These are phyloP conservation scores for Leiothrix lutea DNA, from an alignment of 2,113 vertebrate genomes.

Conservation along the genomic window DNA sequence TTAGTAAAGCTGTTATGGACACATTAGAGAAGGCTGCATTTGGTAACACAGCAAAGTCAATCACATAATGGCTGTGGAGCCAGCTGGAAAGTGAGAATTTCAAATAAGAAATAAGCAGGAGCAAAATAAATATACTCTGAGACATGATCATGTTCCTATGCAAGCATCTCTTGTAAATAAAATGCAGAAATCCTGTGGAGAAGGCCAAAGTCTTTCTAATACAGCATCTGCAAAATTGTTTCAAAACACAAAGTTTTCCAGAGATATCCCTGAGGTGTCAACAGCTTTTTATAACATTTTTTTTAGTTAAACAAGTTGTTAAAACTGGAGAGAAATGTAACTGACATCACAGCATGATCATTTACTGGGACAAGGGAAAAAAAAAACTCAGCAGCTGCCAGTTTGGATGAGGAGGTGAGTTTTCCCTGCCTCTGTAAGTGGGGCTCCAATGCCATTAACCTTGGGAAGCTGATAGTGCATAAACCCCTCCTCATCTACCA, in stretches of 20 bases:
- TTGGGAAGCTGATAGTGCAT: neutral
- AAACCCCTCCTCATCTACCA: neutral
- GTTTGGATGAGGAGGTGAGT: neutral
- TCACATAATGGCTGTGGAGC: neutral
- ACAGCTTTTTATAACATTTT: neutral
- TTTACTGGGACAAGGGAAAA: constrained; percentile 5
- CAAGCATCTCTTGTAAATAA: neutral
- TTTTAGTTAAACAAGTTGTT: neutral
- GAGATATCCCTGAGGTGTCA: constrained; percentile 34
- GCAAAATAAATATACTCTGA: neutral
- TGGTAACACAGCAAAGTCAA: neutral
- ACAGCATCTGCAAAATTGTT: constrained; percentile 27
- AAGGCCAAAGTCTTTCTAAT: neutral
- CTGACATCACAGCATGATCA: neutral
- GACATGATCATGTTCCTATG: neutral
- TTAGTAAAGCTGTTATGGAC: neutral
- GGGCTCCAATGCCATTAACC: neutral
- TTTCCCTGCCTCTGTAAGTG: neutral
- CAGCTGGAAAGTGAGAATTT: neutral
- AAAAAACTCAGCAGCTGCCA: neutral
- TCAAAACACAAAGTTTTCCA: constrained; percentile 26
- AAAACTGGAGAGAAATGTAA: constrained; percentile 3
- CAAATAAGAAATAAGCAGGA: neutral
- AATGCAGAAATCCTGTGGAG: neutral
- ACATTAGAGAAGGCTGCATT: neutral